Base-by-base conservation (phyloP, 2,888 invertebrate genomes). In the Crocallis elinguaria region DNA sequence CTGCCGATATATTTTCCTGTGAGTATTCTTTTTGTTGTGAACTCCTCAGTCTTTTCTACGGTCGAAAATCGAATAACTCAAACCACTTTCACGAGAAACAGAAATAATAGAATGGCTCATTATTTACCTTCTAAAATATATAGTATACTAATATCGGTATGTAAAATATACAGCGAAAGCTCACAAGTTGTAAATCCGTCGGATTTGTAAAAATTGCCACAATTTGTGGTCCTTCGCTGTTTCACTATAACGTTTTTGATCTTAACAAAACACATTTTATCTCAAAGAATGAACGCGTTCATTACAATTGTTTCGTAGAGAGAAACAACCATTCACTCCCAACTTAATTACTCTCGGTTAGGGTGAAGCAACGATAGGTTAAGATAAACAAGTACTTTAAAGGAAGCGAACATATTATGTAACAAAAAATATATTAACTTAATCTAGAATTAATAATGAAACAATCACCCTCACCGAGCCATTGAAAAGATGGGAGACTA, bases 41-140 rank as follows among this genome's bases (percentile, higher is more conserved):
- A 86, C 82, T 79, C 74, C 77, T 81, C 89, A 91, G 89, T 90
- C 90, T 91, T 88, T 84, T 83, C 88, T 89, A 88, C 85, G 77
- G 83, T 79, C 84, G 76, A 81, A 84, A 83, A 79, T 71, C 73
- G 75, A 71, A 60, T 79, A 82, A 78, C 77, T 73, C 71, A 75
- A 76, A 79, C 76, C 70, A 78, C 74, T 72, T 44, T 44, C 57
- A 60, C 58, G 29, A 44, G 45, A 44, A 42, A 55, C 37, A 38
- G 44, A 85, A 78, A 77, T 75, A 69, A 82, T n/a, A n/a, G n/a
- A 88, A 83, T 82, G 82, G 78, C 79, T 84, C 78, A 82, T 71
- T 78, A 80, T 81, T 71, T 78, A 81, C 75, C 69, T 62, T 74
- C 79, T 86, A 82, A 65, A 70, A 60, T 77, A 69, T 83, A 83